phyloP scores from a whole-genome alignment of 2,888 invertebrate genomes.

The Encarsia formosa region DNA sequence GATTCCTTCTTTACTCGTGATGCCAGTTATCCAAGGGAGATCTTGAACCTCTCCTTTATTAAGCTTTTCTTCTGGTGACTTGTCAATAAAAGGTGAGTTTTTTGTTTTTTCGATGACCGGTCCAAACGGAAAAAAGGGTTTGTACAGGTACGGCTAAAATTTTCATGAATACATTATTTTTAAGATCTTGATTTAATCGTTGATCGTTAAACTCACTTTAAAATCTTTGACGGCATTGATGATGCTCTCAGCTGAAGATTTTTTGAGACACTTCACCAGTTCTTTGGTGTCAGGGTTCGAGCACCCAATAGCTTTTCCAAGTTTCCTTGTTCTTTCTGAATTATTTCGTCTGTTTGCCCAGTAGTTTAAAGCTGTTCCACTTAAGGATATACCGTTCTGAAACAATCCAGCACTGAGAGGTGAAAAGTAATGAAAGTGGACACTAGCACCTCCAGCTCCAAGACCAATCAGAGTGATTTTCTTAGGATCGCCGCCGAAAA shows the following conservation, averaged over 20 bases:
- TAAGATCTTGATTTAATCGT: constrained; percentile 65
- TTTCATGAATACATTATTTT: too few species aligned
- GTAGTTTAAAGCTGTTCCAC: constrained; percentile 63
- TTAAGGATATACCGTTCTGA: constrained; percentile 58
- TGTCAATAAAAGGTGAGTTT: constrained; percentile 60
- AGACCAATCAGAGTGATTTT: background rate
- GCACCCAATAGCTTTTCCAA: background rate
- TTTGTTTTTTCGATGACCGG: constrained; percentile 62
- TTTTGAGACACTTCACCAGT: background rate
- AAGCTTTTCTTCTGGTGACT: constrained; percentile 62
- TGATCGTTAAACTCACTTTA: constrained; percentile 50
- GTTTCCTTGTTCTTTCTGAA: background rate
- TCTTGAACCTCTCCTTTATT: constrained; percentile 57
- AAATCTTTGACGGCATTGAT: background rate
- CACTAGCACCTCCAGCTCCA: background rate
- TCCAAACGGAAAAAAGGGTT: constrained; percentile 69
- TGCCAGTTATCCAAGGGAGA: constrained; percentile 65
- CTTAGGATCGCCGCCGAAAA: background rate
- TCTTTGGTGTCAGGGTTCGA: background rate
- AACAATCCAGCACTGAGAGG: background rate
- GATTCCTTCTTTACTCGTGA: constrained; percentile 66
- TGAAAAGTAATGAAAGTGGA: constrained; percentile 47
- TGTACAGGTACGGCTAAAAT: constrained; percentile 59
- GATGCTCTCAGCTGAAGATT: background rate
- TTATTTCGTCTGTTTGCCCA: constrained; percentile 54